These are phyloP conservation scores for Anoplolepis gracilipes DNA, from an alignment of 1,140 invertebrate genomes.

Conservation along the genomic window DNA sequence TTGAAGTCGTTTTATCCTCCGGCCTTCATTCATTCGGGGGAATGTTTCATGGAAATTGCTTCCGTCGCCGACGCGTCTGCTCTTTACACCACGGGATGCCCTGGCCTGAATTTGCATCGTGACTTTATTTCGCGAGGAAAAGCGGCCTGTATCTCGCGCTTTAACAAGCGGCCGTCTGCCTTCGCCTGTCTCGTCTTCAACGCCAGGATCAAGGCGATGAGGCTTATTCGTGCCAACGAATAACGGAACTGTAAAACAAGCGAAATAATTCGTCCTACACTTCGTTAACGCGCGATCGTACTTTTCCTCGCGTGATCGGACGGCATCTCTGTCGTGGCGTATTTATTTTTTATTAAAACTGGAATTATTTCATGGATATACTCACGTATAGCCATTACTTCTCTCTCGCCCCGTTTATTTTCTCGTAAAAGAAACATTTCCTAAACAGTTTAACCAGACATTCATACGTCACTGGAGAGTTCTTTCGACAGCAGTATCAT, in stretches of 20 bases:
- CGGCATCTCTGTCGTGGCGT: neutral
- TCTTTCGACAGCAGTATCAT: no score
- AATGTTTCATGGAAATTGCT: constrained; percentile 77
- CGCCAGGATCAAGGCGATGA: constrained; percentile 20
- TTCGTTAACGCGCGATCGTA: constrained; percentile 49
- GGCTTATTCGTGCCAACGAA: constrained; percentile 36
- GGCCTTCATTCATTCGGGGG: constrained; percentile 70
- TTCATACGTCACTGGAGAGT: no score
- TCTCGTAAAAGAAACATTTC: no score
- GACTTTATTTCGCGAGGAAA: constrained; percentile 69
- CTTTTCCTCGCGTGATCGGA: constrained; percentile 13
- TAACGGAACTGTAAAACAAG: constrained; percentile 43
- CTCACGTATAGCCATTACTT: no score
- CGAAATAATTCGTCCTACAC: constrained; percentile 33
- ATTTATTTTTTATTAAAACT: constrained; percentile 44
- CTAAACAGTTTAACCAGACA: no score
- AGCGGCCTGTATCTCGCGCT: constrained; percentile 63
- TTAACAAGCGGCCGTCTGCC: constrained; percentile 53
- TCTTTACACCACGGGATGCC: constrained; percentile 69
- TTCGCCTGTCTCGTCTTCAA: constrained; percentile 6
- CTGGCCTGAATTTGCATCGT: constrained; percentile 70
- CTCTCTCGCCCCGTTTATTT: no score
- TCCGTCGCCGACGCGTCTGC: constrained; percentile 67
- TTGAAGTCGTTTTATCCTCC: constrained; percentile 61
- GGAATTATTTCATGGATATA: no score